Evolutionary conservation across 2,888 invertebrate species (phyloP).

Genomic region (Hybos culiciformis): DNA sequence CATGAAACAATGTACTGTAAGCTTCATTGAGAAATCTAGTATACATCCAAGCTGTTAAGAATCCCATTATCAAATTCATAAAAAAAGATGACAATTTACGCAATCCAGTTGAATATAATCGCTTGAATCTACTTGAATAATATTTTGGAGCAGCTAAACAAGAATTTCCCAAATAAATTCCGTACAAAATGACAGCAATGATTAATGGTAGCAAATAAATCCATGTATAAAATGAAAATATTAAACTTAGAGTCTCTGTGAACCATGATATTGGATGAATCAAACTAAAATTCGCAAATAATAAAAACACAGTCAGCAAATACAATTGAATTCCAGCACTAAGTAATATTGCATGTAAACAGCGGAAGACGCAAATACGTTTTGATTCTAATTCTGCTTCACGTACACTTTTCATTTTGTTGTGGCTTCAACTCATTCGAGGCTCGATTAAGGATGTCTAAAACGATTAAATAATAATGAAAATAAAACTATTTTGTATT

Average conservation of each 20-base stretch:
- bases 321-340: constrained; percentile 44
- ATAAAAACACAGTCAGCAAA: constrained; percentile 39
- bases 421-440: no score
- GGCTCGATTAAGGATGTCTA: no score
- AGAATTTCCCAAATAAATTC: constrained; percentile 56
- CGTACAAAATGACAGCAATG: constrained; percentile 51
- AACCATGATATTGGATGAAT: constrained; percentile 54
- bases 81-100: constrained; percentile 38
- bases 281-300: constrained; percentile 46
- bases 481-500: no score
- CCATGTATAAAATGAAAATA: constrained; percentile 44
- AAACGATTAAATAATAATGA: no score
- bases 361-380: constrained; percentile 25
- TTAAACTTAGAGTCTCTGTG: constrained; percentile 41
- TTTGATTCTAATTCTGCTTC: constrained; percentile 23
- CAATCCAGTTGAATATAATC: constrained; percentile 47
- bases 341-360: constrained; percentile 40
- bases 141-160: constrained; percentile 48
- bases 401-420: no score
- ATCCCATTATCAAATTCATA: constrained; percentile 50
- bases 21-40: constrained; percentile 48
- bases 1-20: constrained; percentile 40
- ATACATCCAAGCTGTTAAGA: constrained; percentile 54
- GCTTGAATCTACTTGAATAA: constrained; percentile 51
- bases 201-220: constrained; percentile 49